phyloP scores from a whole-genome alignment of 2,797 vertebrate species.

The Mallotus villosus region DNA sequence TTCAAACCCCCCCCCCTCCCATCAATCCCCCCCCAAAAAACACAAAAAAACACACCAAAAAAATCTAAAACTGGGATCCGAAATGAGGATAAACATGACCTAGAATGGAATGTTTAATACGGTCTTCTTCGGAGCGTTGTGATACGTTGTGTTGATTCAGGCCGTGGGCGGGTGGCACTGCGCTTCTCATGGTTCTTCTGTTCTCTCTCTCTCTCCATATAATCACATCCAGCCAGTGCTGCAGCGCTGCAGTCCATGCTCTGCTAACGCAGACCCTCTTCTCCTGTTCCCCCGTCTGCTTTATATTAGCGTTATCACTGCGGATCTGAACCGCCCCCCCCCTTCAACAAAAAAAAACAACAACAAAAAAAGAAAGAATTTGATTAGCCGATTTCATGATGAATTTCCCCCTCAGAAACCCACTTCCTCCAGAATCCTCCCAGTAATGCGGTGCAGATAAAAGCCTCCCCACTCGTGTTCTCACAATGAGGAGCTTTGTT shows the following conservation, averaged over 20 bases:
- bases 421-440: conserved; percentile 31
- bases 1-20: conserved; percentile 32
- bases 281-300: background rate
- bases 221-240: conserved; percentile 44
- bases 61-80: conserved; percentile 29
- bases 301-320: conserved; percentile 48
- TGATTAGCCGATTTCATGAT: conserved; percentile 19
- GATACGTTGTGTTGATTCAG: conserved; percentile 14
- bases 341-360: no score
- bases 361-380: conserved; percentile 37
- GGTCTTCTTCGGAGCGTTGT: background rate
- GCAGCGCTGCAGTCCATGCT: background rate
- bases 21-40: no score
- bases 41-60: background rate
- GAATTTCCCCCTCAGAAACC: conserved; percentile 24
- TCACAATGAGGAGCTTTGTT: background rate
- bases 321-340: conserved; percentile 23
- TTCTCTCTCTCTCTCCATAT: conserved; percentile 26
- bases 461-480: background rate
- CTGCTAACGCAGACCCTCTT: no score
- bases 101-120: conserved; percentile 15
- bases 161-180: background rate
- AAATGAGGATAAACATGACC: conserved; percentile 42
- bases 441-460: conserved; percentile 24
- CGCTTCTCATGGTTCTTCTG: conserved; percentile 30